A percentile compares a stretch with the other conserved stretches of the same genome.
phyloP scores from a whole-genome alignment of 2,113 vertebrate genomes.

The Salvator merianae region DNA sequence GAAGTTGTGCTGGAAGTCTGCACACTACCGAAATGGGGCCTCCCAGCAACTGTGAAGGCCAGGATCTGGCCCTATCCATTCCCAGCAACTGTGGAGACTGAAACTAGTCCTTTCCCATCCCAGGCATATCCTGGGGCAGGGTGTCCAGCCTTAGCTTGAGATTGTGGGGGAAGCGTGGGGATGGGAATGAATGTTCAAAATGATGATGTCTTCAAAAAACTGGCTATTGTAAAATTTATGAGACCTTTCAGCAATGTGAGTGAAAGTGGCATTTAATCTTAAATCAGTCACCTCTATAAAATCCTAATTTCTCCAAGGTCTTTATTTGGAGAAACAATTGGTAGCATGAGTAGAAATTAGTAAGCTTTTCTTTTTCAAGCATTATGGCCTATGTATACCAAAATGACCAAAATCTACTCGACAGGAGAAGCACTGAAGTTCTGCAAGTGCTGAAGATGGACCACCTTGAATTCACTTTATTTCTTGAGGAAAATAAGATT shows the following conservation, averaged over 20 bases:
- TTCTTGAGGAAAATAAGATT: constrained; percentile 49
- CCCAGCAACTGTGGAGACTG: too few relatives aligned
- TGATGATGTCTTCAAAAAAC: constrained; percentile 8
- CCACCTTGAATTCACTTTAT: constrained; percentile 34
- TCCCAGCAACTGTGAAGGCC: too few relatives aligned
- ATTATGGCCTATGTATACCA: background rate
- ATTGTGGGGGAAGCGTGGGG: too few relatives aligned
- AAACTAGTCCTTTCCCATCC: too few relatives aligned
- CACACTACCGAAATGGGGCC: too few relatives aligned
- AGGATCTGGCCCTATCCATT: too few relatives aligned
- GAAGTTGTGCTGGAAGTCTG: too few relatives aligned
- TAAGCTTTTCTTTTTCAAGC: background rate
- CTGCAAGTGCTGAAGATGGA: constrained; percentile 27
- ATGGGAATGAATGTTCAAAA: too few relatives aligned
- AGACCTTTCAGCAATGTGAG: background rate
- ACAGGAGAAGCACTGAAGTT: constrained; percentile 42
- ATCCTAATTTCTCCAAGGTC: constrained; percentile 28
- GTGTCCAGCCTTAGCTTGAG: too few relatives aligned
- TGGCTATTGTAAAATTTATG: background rate
- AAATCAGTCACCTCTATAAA: background rate
- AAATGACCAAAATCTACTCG: constrained; percentile 1
- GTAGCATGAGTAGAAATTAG: background rate
- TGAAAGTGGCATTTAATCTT: background rate
- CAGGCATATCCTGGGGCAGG: too few relatives aligned
- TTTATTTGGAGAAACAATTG: constrained; percentile 26